Evolutionary conservation across 2,113 vertebrate genomes (phyloP), one percentile per base, ranked within the genome.

Genomic region (Atlantisia rogersi): DNA sequence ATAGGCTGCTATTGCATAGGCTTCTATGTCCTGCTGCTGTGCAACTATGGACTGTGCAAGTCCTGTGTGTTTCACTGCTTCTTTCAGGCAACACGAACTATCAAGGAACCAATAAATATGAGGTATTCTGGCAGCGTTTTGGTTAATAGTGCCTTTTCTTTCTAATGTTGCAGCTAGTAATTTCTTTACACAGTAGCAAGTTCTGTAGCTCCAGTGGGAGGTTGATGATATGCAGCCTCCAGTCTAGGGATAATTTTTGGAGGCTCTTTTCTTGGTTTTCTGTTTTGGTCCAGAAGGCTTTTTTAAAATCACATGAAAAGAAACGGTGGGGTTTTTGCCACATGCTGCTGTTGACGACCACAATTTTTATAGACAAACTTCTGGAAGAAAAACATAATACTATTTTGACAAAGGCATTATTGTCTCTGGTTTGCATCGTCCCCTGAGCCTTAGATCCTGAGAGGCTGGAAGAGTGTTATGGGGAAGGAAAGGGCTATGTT

Each of bases 391-490:
- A 59, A 31, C 0, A 4, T 64, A 5, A 12, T 59, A 59, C 21
- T 24, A 32, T 29, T 42, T 37, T 52, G 10, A 19, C 6, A n/a
- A 80, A 68, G 15, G 5, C 3, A 46, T 44, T 37, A 46, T 44
- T 37, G 5, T 31, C 29, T 82, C 16, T 94, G 8, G 4, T 55
- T 87, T 70, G 24, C 65, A 29, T 59, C 63, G 2, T 31, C 6
- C 8, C 31, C 11, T 82, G n/a, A 92, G 70, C 17, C 11, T 71
- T 75, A 46, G 21, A 75, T 39, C 22, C 17, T 25, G 17, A 37
- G 40, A 22, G 7, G 2, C 24, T 73, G 32, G 8, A 63, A 32
- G 6, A 58, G 9, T 18, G 25, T 55, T 0, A 0, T 52, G 12
- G 25, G 8, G 32, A 85, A 64, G 10, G n/a, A 74, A 42, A 4